A percentile compares a stretch with the other conserved stretches of the same genome.
These are phyloP conservation scores for Pogoniulus pusillus DNA, from an alignment of 2,797 vertebrate species.

Conservation along the genomic window DNA sequence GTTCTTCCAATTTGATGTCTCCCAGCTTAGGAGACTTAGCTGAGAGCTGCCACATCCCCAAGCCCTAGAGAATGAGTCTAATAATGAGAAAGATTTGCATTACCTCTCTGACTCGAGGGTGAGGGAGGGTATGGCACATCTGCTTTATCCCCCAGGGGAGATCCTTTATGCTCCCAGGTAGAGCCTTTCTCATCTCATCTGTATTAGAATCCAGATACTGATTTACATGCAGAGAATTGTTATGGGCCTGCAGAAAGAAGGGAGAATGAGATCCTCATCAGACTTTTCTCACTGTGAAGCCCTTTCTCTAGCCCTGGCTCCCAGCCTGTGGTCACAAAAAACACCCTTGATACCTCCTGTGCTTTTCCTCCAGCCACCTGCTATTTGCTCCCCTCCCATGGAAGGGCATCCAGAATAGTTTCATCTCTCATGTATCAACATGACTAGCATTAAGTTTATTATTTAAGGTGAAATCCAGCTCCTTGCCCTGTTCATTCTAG, in stretches of 20 bases:
- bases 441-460: neutral
- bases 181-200: constrained; percentile 39
- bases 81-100: neutral
- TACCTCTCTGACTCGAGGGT: constrained; percentile 69
- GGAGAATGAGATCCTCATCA: neutral
- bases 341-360: neutral
- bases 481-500: neutral
- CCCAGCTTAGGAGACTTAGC: neutral
- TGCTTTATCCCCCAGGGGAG: neutral
- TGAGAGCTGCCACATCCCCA: neutral
- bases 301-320: neutral
- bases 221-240: constrained; percentile 21
- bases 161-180: constrained; percentile 20
- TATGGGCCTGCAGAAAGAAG: constrained; percentile 21
- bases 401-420: neutral
- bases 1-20: neutral
- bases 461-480: neutral
- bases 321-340: neutral
- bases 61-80: neutral
- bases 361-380: neutral
- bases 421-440: neutral
- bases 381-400: neutral
- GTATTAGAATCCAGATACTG: constrained; percentile 7
- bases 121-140: constrained; percentile 27
- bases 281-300: neutral